A percentile compares a stretch with the other conserved stretches of the same genome.
These are phyloP conservation scores for Folsomia candida DNA, from an alignment of 2,888 invertebrate species.

Conservation along the genomic window DNA sequence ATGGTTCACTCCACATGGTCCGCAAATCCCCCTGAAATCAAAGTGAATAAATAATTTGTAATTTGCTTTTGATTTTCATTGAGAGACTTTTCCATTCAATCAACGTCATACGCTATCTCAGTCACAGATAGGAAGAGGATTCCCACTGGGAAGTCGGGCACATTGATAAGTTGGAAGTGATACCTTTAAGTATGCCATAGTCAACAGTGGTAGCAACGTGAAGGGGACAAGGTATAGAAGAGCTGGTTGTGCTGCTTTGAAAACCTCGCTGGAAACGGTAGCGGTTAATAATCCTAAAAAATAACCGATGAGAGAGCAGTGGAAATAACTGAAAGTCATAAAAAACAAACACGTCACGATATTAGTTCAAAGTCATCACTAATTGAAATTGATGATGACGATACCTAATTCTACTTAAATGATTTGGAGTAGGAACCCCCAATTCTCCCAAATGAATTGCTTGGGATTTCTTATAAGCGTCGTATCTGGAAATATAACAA, in stretches of 20 bases:
- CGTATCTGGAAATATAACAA: conserved; percentile 65
- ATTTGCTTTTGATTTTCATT: no score
- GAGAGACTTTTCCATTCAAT: not conserved
- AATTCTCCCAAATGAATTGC: conserved; percentile 63
- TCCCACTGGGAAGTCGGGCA: no score
- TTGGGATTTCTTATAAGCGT: conserved; percentile 92
- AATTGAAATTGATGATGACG: not conserved
- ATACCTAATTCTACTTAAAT: conserved; percentile 55
- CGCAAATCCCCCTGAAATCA: conserved; percentile 82
- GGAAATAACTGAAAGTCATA: conserved; percentile 75
- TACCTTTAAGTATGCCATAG: conserved; percentile 97
- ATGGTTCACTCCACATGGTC: conserved; percentile 97
- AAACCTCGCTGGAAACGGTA: conserved; percentile 94
- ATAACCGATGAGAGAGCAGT: conserved; percentile 96
- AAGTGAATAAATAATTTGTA: conserved; percentile 7
- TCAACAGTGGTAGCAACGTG: conserved; percentile 89
- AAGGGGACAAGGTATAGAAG: conserved; percentile 95
- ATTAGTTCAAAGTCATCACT: not conserved
- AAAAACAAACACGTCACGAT: no score
- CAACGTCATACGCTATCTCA: not conserved
- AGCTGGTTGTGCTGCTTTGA: conserved; percentile 97
- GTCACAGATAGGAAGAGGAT: not conserved
- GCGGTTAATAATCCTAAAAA: conserved; percentile 94
- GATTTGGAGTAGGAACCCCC: conserved; percentile 61
- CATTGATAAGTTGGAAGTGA: conserved; percentile 27